These are phyloP conservation scores for Anguilla marmorata DNA, from an alignment of 2,797 vertebrate species.

Conservation along the genomic window DNA sequence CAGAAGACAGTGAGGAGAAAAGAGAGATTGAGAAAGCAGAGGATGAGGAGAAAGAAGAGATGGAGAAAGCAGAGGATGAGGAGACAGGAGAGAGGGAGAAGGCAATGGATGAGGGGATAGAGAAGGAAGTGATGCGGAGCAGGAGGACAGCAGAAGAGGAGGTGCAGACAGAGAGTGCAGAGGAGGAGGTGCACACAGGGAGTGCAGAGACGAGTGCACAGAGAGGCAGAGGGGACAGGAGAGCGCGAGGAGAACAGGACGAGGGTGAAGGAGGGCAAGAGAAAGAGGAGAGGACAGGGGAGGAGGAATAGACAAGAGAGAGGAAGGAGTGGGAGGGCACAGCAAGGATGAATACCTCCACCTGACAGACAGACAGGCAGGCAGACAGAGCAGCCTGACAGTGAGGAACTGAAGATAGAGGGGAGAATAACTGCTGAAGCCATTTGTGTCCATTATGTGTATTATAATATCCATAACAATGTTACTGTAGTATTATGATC, in stretches of 20 bases:
- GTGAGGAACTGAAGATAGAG: not conserved
- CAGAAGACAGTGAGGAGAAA: too few relatives aligned
- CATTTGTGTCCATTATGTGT: not conserved
- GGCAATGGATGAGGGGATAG: too few relatives aligned
- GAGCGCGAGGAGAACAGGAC: not conserved
- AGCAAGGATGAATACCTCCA: not conserved
- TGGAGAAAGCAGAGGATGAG: not conserved
- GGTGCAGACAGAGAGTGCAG: not conserved
- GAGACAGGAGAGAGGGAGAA: not conserved
- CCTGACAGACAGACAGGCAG: not conserved
- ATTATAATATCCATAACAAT: not conserved
- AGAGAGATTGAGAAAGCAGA: too few relatives aligned
- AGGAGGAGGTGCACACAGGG: not conserved
- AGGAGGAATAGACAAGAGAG: not conserved
- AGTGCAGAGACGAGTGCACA: too few relatives aligned
- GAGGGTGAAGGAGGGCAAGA: not conserved
- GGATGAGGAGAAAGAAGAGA: not conserved
- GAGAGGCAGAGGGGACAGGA: not conserved
- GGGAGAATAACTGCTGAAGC: not conserved
- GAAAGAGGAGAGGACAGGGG: not conserved
- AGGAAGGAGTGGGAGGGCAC: not conserved
- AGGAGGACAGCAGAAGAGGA: not conserved
- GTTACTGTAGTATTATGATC: not conserved
- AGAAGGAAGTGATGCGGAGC: not conserved
- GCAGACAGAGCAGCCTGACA: not conserved